phyloP scores from a whole-genome alignment of 2,113 vertebrate genomes.

The Taxidea taxus region DNA sequence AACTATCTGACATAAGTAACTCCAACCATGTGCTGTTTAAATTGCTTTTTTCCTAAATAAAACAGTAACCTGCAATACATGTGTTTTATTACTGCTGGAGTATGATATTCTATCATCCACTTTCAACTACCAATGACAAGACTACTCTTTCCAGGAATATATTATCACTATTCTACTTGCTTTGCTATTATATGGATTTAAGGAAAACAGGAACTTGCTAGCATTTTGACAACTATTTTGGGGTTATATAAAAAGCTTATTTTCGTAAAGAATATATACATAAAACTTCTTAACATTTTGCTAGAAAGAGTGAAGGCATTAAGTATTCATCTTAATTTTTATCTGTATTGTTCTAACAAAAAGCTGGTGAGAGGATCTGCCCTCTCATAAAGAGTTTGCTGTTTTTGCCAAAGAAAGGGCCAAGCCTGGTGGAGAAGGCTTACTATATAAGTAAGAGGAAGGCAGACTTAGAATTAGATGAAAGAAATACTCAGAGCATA shows the following conservation, averaged over 20 bases:
- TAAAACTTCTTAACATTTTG: slow-evolving; percentile 17
- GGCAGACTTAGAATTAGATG: background rate
- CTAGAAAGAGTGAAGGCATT: slow-evolving; percentile 23
- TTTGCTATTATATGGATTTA: slow-evolving; percentile 13
- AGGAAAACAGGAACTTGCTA: background rate
- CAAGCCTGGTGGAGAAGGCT: background rate
- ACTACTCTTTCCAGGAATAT: background rate
- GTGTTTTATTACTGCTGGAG: slow-evolving; percentile 32
- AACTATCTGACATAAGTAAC: background rate
- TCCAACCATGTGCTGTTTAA: background rate
- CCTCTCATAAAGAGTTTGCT: background rate
- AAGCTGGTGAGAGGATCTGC: slow-evolving; percentile 30
- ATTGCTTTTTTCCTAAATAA: slow-evolving; percentile 37
- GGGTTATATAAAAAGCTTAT: background rate
- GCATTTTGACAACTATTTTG: slow-evolving; percentile 9
- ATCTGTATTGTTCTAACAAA: slow-evolving; percentile 14
- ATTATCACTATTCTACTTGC: slow-evolving; percentile 18
- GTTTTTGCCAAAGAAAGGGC: background rate
- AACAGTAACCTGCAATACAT: background rate
- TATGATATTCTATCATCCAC: background rate
- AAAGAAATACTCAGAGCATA: background rate
- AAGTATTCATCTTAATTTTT: background rate
- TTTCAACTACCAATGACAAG: slow-evolving; percentile 5
- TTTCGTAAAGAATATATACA: slow-evolving; percentile 21
- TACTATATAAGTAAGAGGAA: background rate